Conservation (phyloP, 2,797 vertebrate genomes). For the Luscinia luscinia region DNA sequence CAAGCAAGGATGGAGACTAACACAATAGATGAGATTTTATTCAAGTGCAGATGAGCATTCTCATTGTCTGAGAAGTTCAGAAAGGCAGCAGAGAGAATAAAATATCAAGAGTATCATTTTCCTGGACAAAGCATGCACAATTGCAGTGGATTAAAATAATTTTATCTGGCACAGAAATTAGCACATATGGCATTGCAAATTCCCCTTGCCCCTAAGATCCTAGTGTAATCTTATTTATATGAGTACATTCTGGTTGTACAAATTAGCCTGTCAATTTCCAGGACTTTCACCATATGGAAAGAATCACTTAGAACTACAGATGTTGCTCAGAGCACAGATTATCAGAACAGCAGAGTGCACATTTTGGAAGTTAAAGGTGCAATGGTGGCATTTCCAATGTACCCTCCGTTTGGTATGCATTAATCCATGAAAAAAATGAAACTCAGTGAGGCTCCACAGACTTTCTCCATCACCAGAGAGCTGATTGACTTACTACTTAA, state of each 20-base stretch:
- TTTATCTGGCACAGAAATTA: slow-evolving; percentile 31
- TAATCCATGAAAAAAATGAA: neutral
- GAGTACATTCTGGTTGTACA: neutral
- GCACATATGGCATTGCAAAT: neutral
- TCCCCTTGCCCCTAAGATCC: neutral
- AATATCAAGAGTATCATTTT: neutral
- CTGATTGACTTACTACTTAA: neutral
- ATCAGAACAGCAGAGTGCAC: neutral
- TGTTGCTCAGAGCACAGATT: neutral
- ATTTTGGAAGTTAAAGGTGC: neutral
- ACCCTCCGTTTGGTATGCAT: neutral
- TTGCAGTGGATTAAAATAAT: neutral
- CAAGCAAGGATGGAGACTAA: neutral
- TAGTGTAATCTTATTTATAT: neutral
- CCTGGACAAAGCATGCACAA: neutral
- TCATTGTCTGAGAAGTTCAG: neutral
- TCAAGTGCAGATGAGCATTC: neutral
- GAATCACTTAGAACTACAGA: neutral
- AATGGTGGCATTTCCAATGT: neutral
- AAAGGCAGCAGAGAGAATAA: slow-evolving; percentile 19
- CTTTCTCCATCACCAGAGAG: neutral
- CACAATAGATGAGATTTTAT: neutral
- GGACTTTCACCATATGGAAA: neutral
- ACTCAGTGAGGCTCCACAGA: neutral
- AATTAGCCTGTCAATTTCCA: neutral